Base-by-base conservation (phyloP, 2,888 invertebrate genomes). In the Apamea sordens region DNA sequence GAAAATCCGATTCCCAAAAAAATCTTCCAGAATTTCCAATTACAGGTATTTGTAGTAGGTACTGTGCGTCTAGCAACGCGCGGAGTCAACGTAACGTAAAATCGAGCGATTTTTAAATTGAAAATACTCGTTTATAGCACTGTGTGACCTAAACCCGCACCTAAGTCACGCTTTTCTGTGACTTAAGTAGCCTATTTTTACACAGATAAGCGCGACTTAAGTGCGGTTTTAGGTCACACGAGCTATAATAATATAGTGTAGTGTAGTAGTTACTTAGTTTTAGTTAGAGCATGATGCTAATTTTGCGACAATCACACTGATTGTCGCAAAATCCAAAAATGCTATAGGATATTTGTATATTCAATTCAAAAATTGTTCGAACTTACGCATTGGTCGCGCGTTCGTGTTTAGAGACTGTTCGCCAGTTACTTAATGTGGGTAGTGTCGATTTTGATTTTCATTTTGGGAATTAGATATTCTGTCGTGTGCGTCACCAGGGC, bases 401-500 rank as follows among this genome's bases (percentile, higher is more conserved):
- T 18, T 44, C 41, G 41, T 44, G 10, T 18, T 56, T n/a, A 24
- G n/a, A 11, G 11, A 44, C n/a, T 28, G 8, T 72, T 74, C 13
- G 6, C 36, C 36, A 32, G 32, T n/a, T 15, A 50, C 18, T 69
- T 41, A 15, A 32, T 41, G 50, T 28, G 28, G 32, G 24, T n/a
- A 50, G 47, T 76, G 63, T 24, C 3, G 10, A 24, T 50, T 76
- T 15, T 15, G 3, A 7, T 28, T n/a, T 36, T 18, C 0, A 36
- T 61, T 44, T 67, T 18, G 32, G 28, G n/a, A 36, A 36, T n/a
- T 4, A 10, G 11, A 61, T 28, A 78, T 80, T 80, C 7, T 11
- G 13, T 76, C 10, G 15, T 24, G 15, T 36, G 53, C 15, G 50
- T 50, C 5, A 53, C 36, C n/a, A 15, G 47, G 13, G 47, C 47